phyloP scores from a whole-genome alignment of 1,140 invertebrate genomes.

The Drosophila littoralis region DNA sequence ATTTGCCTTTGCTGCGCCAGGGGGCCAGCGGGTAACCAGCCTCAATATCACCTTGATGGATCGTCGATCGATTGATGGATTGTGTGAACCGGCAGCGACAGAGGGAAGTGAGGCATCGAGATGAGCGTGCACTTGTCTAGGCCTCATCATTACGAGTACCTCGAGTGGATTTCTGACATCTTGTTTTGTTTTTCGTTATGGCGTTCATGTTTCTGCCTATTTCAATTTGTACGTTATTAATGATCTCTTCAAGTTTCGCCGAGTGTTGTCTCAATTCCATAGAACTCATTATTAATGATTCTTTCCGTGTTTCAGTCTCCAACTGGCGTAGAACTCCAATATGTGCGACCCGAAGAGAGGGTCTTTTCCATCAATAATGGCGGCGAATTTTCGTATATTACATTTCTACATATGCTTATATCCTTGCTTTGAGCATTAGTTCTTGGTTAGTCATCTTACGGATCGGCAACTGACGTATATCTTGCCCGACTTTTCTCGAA shows the following conservation, averaged over 20 bases:
- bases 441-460: not conserved
- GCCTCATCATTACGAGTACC: slow-evolving; percentile 55
- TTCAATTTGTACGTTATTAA: slow-evolving; percentile 73
- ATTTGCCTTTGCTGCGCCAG: slow-evolving; percentile 28
- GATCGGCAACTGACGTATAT: not conserved
- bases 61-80: slow-evolving; percentile 78
- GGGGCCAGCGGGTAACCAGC: slow-evolving; percentile 10
- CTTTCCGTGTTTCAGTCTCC: slow-evolving; percentile 10
- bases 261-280: slow-evolving; percentile 75
- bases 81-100: slow-evolving; percentile 59
- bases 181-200: slow-evolving; percentile 63
- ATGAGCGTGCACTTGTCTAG: slow-evolving; percentile 67
- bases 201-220: slow-evolving; percentile 47
- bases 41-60: slow-evolving; percentile 72
- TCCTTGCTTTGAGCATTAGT: too few relatives aligned
- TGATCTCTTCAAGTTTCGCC: slow-evolving; percentile 70
- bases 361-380: slow-evolving; percentile 2
- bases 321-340: slow-evolving; percentile 16
- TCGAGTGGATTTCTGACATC: slow-evolving; percentile 78
- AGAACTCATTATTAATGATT: slow-evolving; percentile 73
- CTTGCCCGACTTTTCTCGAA: not conserved
- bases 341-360: not conserved
- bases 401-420: not conserved
- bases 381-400: not conserved
- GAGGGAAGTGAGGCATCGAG: not conserved